Evolutionary conservation across 2,113 vertebrate genomes (phyloP).

Genomic region (Actenoides hombroni): DNA sequence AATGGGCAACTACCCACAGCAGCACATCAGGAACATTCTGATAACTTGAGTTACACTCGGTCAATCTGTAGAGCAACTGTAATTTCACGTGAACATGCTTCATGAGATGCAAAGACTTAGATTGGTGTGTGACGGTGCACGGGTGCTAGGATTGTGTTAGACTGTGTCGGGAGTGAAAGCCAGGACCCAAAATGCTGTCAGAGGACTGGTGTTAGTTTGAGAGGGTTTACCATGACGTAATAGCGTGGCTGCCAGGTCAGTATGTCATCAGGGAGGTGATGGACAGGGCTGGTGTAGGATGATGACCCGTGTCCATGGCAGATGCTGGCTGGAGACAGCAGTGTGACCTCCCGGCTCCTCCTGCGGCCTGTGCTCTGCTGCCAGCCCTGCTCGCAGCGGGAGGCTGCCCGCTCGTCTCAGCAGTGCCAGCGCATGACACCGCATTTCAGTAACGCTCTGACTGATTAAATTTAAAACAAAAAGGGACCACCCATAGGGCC

Average conservation of each 20-base stretch:
- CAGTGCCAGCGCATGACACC: not conserved
- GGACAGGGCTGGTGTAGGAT: not conserved
- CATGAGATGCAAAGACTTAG: accelerated
- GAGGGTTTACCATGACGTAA: not conserved
- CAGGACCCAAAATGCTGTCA: accelerated
- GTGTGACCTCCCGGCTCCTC: not conserved
- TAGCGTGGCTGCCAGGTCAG: accelerated
- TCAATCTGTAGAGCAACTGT: not conserved
- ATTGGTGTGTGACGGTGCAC: accelerated
- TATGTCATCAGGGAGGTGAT: accelerated
- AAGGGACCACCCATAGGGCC: not conserved
- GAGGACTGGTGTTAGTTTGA: not conserved
- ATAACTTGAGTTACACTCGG: not conserved
- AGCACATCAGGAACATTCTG: accelerated
- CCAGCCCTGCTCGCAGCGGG: not conserved
- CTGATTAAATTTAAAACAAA: not conserved
- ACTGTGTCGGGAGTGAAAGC: accelerated
- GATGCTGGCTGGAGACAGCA: accelerated
- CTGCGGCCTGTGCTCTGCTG: accelerated
- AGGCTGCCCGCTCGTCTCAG: not conserved
- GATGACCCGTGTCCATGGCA: accelerated
- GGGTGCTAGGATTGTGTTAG: not conserved
- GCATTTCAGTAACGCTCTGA: not conserved
- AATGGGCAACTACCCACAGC: accelerated
- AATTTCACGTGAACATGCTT: too few relatives aligned